These are phyloP conservation scores for Amphipyra tragopoginis DNA, from an alignment of 2,888 invertebrate genomes.

Conservation along the genomic window DNA sequence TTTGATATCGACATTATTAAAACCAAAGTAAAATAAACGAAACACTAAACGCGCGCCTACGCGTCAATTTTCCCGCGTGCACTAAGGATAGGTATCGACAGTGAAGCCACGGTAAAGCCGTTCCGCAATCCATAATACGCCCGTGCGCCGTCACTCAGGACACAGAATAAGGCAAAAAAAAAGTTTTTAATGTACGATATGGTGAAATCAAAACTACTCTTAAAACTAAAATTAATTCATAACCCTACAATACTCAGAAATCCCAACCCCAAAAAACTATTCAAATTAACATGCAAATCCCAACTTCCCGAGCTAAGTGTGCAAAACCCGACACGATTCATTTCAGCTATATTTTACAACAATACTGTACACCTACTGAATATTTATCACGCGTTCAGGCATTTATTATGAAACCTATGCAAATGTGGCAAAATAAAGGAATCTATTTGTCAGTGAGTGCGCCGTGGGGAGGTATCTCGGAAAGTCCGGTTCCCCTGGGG, in stretches of 20 bases:
- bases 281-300: constrained; percentile 49
- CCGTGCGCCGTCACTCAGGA: too few relatives aligned
- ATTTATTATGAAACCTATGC: constrained; percentile 64
- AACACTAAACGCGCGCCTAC: too few relatives aligned
- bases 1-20: too few relatives aligned
- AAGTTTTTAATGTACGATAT: too few relatives aligned
- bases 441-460: constrained; percentile 56
- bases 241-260: background rate
- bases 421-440: constrained; percentile 59
- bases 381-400: constrained; percentile 59
- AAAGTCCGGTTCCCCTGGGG: constrained; percentile 41
- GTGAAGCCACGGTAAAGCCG: too few relatives aligned
- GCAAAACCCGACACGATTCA: constrained; percentile 48
- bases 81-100: too few relatives aligned
- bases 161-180: too few relatives aligned
- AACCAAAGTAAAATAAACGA: too few relatives aligned
- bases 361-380: constrained; percentile 54
- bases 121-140: too few relatives aligned
- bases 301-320: constrained; percentile 31
- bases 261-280: constrained; percentile 45
- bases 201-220: too few relatives aligned
- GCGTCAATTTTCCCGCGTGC: too few relatives aligned
- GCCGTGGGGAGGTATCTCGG: constrained; percentile 42
- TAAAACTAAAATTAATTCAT: constrained; percentile 7
- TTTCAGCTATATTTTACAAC: constrained; percentile 52